phyloP scores from a whole-genome alignment of 2,113 vertebrate species.

The Pipa parva region DNA sequence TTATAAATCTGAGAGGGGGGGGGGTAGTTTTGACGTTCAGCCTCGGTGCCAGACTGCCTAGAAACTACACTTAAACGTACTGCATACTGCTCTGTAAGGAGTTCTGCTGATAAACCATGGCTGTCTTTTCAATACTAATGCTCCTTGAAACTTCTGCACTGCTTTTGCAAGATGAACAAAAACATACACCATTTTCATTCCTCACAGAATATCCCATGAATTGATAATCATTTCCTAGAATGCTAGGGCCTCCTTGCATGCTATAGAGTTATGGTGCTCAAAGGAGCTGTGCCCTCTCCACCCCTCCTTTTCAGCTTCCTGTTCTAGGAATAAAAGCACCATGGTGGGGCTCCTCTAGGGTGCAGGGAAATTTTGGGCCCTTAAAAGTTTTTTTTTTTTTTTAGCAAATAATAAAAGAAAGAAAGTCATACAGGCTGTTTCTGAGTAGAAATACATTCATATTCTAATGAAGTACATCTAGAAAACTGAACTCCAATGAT shows the following conservation, averaged over 20 bases:
- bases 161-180: background rate
- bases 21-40: no score
- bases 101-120: no score
- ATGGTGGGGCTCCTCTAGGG: slow-evolving; percentile 3
- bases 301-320: slow-evolving; percentile 1
- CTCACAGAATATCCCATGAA: slow-evolving; percentile 2
- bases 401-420: no score
- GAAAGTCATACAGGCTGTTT: no score
- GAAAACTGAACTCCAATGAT: no score
- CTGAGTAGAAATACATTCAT: no score
- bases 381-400: background rate
- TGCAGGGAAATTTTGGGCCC: background rate
- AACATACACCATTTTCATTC: background rate
- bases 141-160: background rate
- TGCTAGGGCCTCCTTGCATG: slow-evolving; percentile 1
- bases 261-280: background rate
- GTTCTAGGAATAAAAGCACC: background rate
- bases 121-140: no score
- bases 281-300: background rate
- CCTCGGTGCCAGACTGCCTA: no score
- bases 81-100: no score
- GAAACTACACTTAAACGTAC: no score
- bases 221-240: slow-evolving; percentile 13
- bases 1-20: no score
- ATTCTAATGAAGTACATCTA: no score